These are phyloP conservation scores for Calyptomena viridis DNA, from an alignment of 2,113 vertebrate genomes.

Conservation along the genomic window DNA sequence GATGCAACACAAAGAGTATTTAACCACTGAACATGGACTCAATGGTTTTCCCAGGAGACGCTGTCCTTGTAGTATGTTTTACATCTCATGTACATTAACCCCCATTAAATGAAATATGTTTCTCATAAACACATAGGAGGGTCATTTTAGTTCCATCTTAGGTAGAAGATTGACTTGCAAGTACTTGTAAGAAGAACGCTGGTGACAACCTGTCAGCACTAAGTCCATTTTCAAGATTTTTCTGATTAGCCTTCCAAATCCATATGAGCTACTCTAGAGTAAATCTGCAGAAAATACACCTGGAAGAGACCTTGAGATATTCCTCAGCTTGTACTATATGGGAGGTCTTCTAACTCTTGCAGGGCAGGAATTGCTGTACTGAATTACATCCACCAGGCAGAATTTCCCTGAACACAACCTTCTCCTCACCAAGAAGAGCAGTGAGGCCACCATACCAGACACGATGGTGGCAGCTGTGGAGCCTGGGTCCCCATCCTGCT, in stretches of 20 bases:
- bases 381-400: neutral
- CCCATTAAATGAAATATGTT: neutral
- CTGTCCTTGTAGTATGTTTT: neutral
- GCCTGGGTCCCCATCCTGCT: neutral
- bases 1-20: neutral
- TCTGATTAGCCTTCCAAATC: neutral
- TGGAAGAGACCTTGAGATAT: neutral
- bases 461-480: fast-evolving
- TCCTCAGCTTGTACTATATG: neutral
- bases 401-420: neutral
- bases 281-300: neutral
- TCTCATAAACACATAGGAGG: neutral
- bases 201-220: neutral
- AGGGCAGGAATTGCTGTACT: neutral
- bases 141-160: neutral
- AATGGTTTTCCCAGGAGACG: neutral
- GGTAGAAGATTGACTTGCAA: neutral
- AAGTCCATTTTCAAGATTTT: neutral
- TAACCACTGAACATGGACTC: neutral
- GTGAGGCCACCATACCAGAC: neutral
- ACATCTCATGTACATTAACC: neutral
- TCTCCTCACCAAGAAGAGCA: neutral
- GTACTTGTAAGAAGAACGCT: neutral
- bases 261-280: neutral
- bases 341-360: neutral